Percentiles rank a stretch among this genome's conserved stretches.
Evolutionary conservation across 1,140 invertebrate genomes (phyloP).

Genomic region (Aphelinus certus): DNA sequence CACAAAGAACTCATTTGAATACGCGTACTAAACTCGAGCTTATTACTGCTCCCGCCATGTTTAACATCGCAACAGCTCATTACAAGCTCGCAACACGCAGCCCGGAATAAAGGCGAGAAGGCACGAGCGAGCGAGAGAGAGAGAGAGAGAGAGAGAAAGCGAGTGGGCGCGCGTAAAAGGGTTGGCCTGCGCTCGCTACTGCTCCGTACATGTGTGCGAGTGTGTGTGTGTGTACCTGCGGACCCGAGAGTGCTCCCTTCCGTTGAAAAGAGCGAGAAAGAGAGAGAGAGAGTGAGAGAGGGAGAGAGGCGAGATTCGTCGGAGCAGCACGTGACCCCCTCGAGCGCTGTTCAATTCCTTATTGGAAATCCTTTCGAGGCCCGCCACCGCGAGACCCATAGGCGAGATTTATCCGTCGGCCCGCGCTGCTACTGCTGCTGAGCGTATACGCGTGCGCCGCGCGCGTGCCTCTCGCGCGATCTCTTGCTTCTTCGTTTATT

Average conservation of each 20-base stretch:
- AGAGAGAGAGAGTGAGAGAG: slow-evolving; percentile 26
- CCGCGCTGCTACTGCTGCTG: slow-evolving; percentile 41
- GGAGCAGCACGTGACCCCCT: slow-evolving; percentile 45
- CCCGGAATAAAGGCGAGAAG: slow-evolving; percentile 20
- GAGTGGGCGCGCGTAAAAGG: slow-evolving; percentile 27
- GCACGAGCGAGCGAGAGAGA: slow-evolving; percentile 27
- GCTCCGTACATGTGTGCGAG: no score
- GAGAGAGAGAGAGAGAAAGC: slow-evolving; percentile 21
- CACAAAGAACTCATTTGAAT: no score
- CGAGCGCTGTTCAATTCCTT: slow-evolving; percentile 48
- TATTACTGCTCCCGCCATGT: no score
- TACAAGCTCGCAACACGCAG: no score
- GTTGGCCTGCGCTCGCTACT: slow-evolving; percentile 28
- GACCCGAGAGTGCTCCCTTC: no score
- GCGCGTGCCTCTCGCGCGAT: slow-evolving; percentile 17
- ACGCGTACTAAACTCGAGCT: no score
- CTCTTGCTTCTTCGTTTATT: slow-evolving; percentile 18
- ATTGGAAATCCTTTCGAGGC: slow-evolving; percentile 48
- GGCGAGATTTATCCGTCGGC: slow-evolving; percentile 59
- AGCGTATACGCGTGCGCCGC: slow-evolving; percentile 23
- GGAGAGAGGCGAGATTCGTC: slow-evolving; percentile 35
- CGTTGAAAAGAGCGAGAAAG: background rate
- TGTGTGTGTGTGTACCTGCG: no score
- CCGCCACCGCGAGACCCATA: slow-evolving; percentile 58
- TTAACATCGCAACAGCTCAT: no score